phyloP scores from a whole-genome alignment of 1,140 invertebrate genomes.

The Aphis gossypii region DNA sequence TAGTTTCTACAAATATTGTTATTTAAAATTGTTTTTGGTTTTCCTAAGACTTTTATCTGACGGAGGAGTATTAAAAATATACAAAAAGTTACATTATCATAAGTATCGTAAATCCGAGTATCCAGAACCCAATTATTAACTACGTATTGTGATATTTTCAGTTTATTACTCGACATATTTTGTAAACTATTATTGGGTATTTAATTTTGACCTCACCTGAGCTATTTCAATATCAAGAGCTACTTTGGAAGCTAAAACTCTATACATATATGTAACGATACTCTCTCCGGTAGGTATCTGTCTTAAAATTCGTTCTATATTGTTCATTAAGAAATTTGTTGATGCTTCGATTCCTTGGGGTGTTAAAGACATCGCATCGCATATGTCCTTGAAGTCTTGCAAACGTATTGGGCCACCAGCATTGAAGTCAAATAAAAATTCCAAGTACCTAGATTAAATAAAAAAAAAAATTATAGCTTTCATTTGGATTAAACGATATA shows the following conservation, averaged over 20 bases:
- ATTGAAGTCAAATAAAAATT: not conserved
- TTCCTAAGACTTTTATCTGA: too few species aligned
- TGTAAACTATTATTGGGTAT: not conserved
- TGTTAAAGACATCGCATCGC: not conserved
- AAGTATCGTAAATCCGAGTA: too few species aligned
- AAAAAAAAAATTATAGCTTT: not conserved
- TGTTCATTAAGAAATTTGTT: conserved; percentile 18
- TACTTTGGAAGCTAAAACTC: conserved; percentile 14
- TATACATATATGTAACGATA: conserved; percentile 31
- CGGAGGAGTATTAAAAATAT: too few species aligned
- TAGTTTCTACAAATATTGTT: not conserved
- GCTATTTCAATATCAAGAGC: conserved; percentile 41
- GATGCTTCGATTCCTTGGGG: conserved; percentile 4
- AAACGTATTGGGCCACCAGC: not conserved
- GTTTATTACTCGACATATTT: too few species aligned
- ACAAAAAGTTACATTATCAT: too few species aligned
- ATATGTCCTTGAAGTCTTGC: conserved; percentile 40
- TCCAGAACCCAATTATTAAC: not conserved
- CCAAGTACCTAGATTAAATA: conserved; percentile 14
- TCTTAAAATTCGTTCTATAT: conserved; percentile 1
- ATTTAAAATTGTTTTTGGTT: too few species aligned
- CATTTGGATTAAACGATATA: not conserved
- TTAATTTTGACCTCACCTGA: not conserved
- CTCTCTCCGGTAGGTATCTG: not conserved
- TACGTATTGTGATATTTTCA: too few species aligned